Evolutionary conservation across 2,797 vertebrate species (phyloP), one percentile per base, ranked within the genome.

Genomic region (Coccyzus lansbergi): DNA sequence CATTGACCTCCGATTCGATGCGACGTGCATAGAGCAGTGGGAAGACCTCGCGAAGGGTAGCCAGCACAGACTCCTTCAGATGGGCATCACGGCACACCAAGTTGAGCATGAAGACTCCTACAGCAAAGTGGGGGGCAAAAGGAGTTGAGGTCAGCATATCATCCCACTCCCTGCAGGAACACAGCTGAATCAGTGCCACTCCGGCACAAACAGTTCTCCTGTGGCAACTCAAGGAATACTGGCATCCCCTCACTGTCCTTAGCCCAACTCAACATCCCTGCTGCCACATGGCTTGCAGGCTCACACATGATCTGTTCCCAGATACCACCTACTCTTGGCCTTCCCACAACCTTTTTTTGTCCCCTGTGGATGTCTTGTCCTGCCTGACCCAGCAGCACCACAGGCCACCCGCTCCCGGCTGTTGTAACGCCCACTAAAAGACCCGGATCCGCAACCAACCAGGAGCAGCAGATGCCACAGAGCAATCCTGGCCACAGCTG

Each of bases 41-140:
- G 68, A 98, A 98, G 29, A 95, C 88, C 0, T 90, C 96, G 89
- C 92, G 97, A 78, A 98, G 97, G 28, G 91, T 51, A 11, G 88
- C 93, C 94, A 99, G 88, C 90, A 99, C 98, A 0, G 97, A 97
- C 10, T 97, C 97, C 97, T 98, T 99, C 88, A 99, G 95, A 64
- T 1, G 87, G 2, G 96, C 12, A 26, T 99, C 98, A 1, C 99
- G 98, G 91, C 99, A 99, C 88, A 99, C 99, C 10, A 99, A 97
- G 92, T 99, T 99, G 86, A 99, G 97, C 88, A 99, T 97, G 38
- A 99, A 99, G 82, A 99, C 72, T n/a, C 98, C 98, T 99, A 93
- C 91, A 52, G 72, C 6, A 68, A 85, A 36, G 26, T 1, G 20
- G 96, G 58, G 85, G 20, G 67, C 75, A 42, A 4, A 18, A 18